Evolutionary conservation across 1,140 invertebrate species (phyloP).

Genomic region (Cardiocondyla obscurior): DNA sequence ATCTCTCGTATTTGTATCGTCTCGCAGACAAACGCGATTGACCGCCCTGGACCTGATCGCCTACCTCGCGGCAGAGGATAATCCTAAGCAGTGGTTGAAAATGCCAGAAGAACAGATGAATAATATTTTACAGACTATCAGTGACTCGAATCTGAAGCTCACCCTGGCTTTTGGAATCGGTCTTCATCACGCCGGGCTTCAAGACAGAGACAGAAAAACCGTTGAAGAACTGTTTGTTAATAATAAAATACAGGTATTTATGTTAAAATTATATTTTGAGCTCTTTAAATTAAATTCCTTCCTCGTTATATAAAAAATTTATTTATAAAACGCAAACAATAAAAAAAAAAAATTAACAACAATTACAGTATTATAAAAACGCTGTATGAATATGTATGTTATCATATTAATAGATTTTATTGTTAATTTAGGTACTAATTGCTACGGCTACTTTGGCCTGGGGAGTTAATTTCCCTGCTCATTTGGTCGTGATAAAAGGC

Average conservation of each 20-base stretch:
- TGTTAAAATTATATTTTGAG: slow-evolving; percentile 76
- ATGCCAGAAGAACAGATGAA: slow-evolving; percentile 94
- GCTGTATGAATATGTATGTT: slow-evolving; percentile 26
- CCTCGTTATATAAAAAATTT: too few relatives aligned
- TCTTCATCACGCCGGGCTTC: slow-evolving; percentile 98
- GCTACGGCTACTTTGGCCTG: slow-evolving; percentile 99
- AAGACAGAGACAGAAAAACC: slow-evolving; percentile 94
- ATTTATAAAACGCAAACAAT: too few relatives aligned
- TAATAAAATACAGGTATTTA: slow-evolving; percentile 95
- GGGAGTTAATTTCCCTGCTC: slow-evolving; percentile 99
- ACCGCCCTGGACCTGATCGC: slow-evolving; percentile 98
- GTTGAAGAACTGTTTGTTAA: slow-evolving; percentile 98
- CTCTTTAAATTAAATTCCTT: too few relatives aligned
- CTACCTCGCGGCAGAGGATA: slow-evolving; percentile 94
- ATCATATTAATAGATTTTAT: too few relatives aligned
- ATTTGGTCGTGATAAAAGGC: slow-evolving; percentile 92
- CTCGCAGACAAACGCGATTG: slow-evolving; percentile 97
- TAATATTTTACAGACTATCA: slow-evolving; percentile 89
- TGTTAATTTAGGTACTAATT: slow-evolving; percentile 90
- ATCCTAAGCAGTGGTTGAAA: slow-evolving; percentile 98
- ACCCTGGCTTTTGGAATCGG: slow-evolving; percentile 99
- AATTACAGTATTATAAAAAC: too few relatives aligned
- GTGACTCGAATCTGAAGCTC: slow-evolving; percentile 96
- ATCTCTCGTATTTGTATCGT: slow-evolving; percentile 98
- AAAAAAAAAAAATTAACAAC: too few relatives aligned